A percentile compares a stretch with the other conserved stretches of the same genome.
phyloP scores from a whole-genome alignment of 2,797 vertebrate genomes.

The Lophura swinhoii region DNA sequence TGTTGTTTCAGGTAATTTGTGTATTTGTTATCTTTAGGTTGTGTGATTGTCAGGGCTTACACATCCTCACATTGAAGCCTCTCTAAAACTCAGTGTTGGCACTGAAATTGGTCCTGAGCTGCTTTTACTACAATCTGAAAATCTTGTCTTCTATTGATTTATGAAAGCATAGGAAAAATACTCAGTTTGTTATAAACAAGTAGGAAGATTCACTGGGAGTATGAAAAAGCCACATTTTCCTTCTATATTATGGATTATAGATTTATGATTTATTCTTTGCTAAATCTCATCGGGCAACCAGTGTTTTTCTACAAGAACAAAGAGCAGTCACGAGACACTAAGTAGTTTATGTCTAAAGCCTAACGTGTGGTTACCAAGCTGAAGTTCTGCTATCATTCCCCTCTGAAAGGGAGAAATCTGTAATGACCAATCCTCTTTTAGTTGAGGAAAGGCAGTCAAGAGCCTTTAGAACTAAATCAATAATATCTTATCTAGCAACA shows the following conservation, averaged over 20 bases:
- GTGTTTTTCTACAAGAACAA: background rate
- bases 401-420: background rate
- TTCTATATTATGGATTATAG: background rate
- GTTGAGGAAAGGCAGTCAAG: background rate
- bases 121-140: background rate
- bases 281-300: background rate
- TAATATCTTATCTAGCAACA: background rate
- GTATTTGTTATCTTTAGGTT: background rate
- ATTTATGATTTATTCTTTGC: background rate
- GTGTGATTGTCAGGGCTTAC: background rate
- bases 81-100: background rate
- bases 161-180: background rate
- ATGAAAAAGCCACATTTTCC: background rate
- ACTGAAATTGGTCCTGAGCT: background rate
- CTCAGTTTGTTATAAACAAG: background rate
- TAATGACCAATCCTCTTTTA: background rate
- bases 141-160: background rate
- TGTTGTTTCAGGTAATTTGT: background rate
- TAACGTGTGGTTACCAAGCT: background rate
- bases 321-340: background rate
- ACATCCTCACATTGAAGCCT: background rate
- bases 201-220: background rate
- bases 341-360: background rate
- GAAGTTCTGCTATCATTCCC: background rate
- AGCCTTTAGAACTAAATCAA: background rate